Conservation (phyloP, 2,113 vertebrate species). For the Ceuthmochares aereus region DNA sequence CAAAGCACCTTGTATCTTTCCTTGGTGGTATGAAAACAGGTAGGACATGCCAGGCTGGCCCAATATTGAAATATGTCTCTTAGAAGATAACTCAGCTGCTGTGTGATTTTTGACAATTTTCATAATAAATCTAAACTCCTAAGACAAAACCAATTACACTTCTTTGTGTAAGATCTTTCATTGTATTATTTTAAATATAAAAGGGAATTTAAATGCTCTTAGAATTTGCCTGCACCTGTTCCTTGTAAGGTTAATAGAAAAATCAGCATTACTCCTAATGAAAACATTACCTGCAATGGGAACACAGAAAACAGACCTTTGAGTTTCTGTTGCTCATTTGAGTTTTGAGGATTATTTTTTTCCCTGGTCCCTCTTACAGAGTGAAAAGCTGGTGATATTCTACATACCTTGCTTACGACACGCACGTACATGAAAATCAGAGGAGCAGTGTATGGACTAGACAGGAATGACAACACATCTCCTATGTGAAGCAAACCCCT, state of each 20-base stretch:
- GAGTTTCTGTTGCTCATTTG: not conserved
- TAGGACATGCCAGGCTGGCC: not conserved
- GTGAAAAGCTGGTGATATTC: not conserved
- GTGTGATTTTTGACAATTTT: not conserved
- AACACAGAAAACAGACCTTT: not conserved
- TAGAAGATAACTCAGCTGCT: not conserved
- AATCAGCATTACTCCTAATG: not conserved
- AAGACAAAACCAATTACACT: too few relatives aligned
- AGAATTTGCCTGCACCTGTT: not conserved
- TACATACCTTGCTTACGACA: not conserved
- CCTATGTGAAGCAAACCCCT: not conserved
- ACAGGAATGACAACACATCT: fast-evolving
- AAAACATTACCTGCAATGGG: not conserved
- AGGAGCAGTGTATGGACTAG: fast-evolving
- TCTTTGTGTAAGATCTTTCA: not conserved
- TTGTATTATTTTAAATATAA: not conserved
- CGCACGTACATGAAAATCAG: fast-evolving
- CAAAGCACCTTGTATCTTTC: not conserved
- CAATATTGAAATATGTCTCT: fast-evolving
- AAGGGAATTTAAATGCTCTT: not conserved
- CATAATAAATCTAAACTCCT: not conserved
- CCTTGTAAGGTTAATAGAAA: not conserved
- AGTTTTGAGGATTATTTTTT: not conserved
- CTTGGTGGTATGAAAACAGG: not conserved
- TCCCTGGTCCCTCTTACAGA: fast-evolving